Evolutionary conservation across 1,140 invertebrate genomes (phyloP), one percentile per base, ranked within the genome.

Genomic region (Panulirus ornatus): DNA sequence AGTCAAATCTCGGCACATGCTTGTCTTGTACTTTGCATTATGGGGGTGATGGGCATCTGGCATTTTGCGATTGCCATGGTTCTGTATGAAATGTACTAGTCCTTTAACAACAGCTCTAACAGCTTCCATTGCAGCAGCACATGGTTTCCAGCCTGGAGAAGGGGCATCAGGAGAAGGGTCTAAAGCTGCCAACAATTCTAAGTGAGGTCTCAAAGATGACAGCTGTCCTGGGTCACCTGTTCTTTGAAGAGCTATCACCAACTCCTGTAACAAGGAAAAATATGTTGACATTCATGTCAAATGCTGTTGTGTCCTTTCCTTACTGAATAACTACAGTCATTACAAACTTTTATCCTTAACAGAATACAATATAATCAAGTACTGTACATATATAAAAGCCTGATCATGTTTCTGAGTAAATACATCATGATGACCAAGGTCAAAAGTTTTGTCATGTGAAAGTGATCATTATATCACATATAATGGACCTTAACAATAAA

Each of bases 221-320:
- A 95, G 93, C 93, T 98, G 97, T 82, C 96, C 97, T 1, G 97
- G 97, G 94, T 99, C 98, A 0, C 97, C 96, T 8, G 97, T 98
- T 90, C 98, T 95, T 93, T 99, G 98, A 87, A 99, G 94, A 0
- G 97, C 98, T 90, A 99, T 98, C 34, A 98, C 96, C 88, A 99
- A 94, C 94, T 99, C 98, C 93, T 98, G 92, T 91, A 71, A 66
- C 2, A 66, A 78, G 42, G 30, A 30, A 8, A 11, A 66, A 27
- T n/a, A n/a, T n/a, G n/a, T n/a, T n/a, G n/a, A n/a, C n/a, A n/a
- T n/a, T n/a, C n/a, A n/a, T n/a, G n/a, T n/a, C n/a, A n/a, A n/a
- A n/a, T n/a, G n/a, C 51, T 11, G 11, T 11, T 22, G 22, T 58
- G 51, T 22, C 11, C 51, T 11, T 22, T 58, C 51, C 51, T 11